Conservation (phyloP, 2,797 vertebrate species). For the Cyprinodon diabolis region DNA sequence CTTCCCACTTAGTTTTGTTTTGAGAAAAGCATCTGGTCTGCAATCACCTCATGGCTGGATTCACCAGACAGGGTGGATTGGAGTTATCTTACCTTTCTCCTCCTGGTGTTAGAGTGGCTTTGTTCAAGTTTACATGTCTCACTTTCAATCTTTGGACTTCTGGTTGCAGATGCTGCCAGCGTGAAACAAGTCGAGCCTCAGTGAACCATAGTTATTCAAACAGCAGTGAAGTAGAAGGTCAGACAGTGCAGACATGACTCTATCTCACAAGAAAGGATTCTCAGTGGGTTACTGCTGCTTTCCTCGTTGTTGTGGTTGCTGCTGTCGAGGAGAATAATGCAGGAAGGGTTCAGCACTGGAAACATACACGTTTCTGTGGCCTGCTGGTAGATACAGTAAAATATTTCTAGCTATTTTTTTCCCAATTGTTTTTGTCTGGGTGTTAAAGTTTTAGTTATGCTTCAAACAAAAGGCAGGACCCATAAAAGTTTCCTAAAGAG, state of each 20-base stretch:
- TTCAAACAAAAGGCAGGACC: conserved; percentile 43
- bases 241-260: conserved; percentile 9
- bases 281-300: conserved; percentile 20
- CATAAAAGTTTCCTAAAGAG: conserved; percentile 42
- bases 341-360: conserved; percentile 51
- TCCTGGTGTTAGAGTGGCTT: conserved; percentile 13
- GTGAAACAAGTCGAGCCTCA: conserved; percentile 22
- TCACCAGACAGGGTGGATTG: conserved; percentile 21
- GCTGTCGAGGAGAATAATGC: conserved; percentile 46
- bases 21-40: conserved; percentile 27
- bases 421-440: conserved; percentile 37
- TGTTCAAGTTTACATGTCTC: conserved; percentile 17
- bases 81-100: conserved; percentile 31
- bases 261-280: conserved; percentile 18
- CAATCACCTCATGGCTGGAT: conserved; percentile 28
- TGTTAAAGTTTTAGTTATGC: conserved; percentile 32
- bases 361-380: conserved; percentile 44
- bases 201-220: conserved; percentile 32
- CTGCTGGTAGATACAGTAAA: conserved; percentile 33
- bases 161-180: conserved; percentile 14
- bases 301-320: conserved; percentile 33
- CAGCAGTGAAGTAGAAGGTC: not conserved
- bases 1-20: conserved; percentile 14
- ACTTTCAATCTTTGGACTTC: conserved; percentile 11
- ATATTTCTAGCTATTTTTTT: conserved; percentile 38